Percentiles rank a stretch among this genome's conserved stretches.
These are phyloP conservation scores for Anguilla megastoma DNA, from an alignment of 2,797 vertebrate genomes.

Conservation along the genomic window DNA sequence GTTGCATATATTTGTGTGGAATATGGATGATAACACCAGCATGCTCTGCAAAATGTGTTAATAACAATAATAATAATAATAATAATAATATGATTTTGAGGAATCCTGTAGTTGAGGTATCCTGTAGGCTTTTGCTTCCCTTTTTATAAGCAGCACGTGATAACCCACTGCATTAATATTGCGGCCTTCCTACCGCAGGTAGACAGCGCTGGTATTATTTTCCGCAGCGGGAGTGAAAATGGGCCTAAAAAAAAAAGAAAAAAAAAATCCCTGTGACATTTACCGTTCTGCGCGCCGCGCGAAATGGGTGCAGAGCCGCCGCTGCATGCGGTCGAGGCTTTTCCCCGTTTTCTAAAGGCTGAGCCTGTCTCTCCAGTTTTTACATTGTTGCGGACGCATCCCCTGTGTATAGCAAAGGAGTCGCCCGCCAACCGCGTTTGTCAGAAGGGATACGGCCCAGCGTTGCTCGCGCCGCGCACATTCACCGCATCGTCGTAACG, in stretches of 20 bases:
- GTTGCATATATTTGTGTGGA: not conserved
- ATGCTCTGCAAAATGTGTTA: not conserved
- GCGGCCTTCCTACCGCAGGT: conserved; percentile 31
- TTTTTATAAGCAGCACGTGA: not conserved
- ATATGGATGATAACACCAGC: not conserved
- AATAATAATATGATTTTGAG: not conserved
- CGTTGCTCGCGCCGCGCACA: not conserved
- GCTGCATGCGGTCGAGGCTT: conserved; percentile 72
- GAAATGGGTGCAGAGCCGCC: conserved; percentile 58
- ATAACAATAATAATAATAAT: not conserved
- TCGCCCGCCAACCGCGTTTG: conserved; percentile 34
- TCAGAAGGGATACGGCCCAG: conserved; percentile 22
- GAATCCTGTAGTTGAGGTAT: not conserved
- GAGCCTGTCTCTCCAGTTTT: conserved; percentile 65
- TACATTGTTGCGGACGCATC: conserved; percentile 63
- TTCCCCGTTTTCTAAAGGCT: conserved; percentile 71
- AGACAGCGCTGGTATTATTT: conserved; percentile 69
- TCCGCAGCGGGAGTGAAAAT: conserved; percentile 74
- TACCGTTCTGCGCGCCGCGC: conserved; percentile 76
- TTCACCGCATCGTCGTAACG: not conserved
- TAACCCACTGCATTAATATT: not conserved
- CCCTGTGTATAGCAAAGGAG: conserved; percentile 48
- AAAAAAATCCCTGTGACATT: conserved; percentile 76
- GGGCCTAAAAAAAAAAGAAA: conserved; percentile 50
- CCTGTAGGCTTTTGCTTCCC: not conserved